These are phyloP conservation scores for Pipa parva DNA, from an alignment of 2,113 vertebrate species.

Conservation along the genomic window DNA sequence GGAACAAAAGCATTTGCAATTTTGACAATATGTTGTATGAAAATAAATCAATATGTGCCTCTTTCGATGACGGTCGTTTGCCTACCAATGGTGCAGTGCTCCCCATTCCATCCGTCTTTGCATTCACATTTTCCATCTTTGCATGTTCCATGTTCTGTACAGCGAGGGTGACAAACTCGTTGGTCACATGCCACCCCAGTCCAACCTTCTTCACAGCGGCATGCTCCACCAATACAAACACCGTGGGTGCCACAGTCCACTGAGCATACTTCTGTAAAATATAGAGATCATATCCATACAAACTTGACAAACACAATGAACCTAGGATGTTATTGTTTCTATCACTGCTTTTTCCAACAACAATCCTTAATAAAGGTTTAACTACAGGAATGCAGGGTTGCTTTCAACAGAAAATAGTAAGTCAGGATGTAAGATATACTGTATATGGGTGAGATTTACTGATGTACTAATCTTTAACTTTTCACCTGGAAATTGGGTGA, in stretches of 20 bases:
- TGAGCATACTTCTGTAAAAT: slow-evolving; percentile 92
- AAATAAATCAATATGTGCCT: slow-evolving; percentile 81
- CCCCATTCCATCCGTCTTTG: slow-evolving; percentile 98
- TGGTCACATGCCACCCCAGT: slow-evolving; percentile 92
- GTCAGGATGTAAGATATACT: no score
- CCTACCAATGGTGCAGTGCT: slow-evolving; percentile 99
- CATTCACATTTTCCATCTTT: slow-evolving; percentile 99
- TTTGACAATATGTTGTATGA: slow-evolving; percentile 78
- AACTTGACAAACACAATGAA: no score
- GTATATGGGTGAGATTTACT: no score
- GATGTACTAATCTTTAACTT: no score
- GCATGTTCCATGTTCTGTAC: slow-evolving; percentile 97
- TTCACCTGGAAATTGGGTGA: no score
- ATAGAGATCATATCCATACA: no score
- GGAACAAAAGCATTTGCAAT: slow-evolving; percentile 67
- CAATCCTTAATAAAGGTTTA: no score
- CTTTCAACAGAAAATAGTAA: no score
- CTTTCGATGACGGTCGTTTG: slow-evolving; percentile 77
- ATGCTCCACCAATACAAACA: slow-evolving; percentile 91
- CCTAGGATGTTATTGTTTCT: no score
- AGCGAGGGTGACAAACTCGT: slow-evolving; percentile 94
- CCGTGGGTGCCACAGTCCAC: slow-evolving; percentile 97
- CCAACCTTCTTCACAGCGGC: slow-evolving; percentile 97
- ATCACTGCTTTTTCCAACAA: no score
- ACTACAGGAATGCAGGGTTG: no score